Conservation (phyloP, 2,113 vertebrate species). For the Notarius lentiginosus region DNA sequence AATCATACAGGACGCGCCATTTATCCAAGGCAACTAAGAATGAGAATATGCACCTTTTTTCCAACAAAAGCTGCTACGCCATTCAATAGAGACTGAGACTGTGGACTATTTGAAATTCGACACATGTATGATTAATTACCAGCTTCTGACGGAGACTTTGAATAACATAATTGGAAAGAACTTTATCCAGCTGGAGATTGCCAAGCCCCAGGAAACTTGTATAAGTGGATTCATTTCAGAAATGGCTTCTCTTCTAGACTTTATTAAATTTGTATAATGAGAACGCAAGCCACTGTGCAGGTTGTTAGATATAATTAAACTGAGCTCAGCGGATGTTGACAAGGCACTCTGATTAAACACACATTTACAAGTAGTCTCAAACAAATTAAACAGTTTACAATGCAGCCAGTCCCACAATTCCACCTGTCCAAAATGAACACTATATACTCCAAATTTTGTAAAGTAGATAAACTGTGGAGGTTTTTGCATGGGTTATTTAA, state of each 20-base stretch:
- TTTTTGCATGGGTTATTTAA: constrained; percentile 54
- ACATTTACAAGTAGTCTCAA: constrained; percentile 68
- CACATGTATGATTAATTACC: constrained; percentile 43
- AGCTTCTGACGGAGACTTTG: constrained; percentile 32
- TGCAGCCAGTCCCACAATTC: constrained; percentile 25
- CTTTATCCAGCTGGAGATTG: constrained; percentile 38
- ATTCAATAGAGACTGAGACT: constrained; percentile 16
- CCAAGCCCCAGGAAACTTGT: constrained; percentile 42
- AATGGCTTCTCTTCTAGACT: constrained; percentile 38
- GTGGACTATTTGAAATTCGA: constrained; percentile 36
- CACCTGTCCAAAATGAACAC: constrained; percentile 42
- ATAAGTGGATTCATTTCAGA: constrained; percentile 51
- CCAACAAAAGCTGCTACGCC: neutral
- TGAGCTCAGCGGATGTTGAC: constrained; percentile 64
- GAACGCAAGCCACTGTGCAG: constrained; percentile 66
- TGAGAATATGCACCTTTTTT: constrained; percentile 1
- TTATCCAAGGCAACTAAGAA: constrained; percentile 9
- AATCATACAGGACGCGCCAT: constrained; percentile 9
- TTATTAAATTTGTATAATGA: constrained; percentile 65
- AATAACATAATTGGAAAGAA: constrained; percentile 46
- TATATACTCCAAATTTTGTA: neutral
- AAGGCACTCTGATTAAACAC: constrained; percentile 75
- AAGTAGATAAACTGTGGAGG: constrained; percentile 24
- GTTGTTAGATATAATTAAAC: constrained; percentile 73
- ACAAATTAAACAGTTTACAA: constrained; percentile 68